A percentile compares a stretch with the other conserved stretches of the same genome.
Evolutionary conservation across 2,888 invertebrate genomes (phyloP).

Genomic region (Torymus auratus): DNA sequence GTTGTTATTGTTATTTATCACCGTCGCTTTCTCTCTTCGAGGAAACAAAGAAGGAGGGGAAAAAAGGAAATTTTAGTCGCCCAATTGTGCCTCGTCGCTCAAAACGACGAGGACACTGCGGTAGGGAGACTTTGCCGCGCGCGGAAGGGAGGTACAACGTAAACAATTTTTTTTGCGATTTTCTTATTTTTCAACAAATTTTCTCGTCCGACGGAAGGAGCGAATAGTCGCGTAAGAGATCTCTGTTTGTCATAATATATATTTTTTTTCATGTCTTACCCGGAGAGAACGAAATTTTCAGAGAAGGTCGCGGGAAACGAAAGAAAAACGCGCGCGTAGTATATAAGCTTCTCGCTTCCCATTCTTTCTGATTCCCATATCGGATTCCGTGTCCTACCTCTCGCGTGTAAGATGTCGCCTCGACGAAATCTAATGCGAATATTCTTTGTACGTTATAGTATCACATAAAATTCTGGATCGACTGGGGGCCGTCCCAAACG

Average conservation of each 20-base stretch:
- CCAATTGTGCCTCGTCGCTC: too few relatives aligned
- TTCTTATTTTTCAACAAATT: slow-evolving; percentile 25
- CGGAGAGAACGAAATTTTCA: too few relatives aligned
- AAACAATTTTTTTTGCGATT: slow-evolving; percentile 52
- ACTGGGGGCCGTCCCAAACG: slow-evolving; percentile 65
- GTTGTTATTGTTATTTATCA: too few relatives aligned
- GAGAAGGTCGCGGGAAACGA: too few relatives aligned
- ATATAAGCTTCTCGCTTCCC: too few relatives aligned
- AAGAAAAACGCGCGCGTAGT: too few relatives aligned
- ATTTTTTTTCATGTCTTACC: too few relatives aligned
- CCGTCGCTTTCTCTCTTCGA: too few relatives aligned
- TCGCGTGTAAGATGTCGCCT: slow-evolving; percentile 9
- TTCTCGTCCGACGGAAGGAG: slow-evolving; percentile 8
- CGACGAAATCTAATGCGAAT: slow-evolving; percentile 55
- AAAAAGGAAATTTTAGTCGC: background rate
- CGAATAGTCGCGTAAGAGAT: slow-evolving; percentile 35
- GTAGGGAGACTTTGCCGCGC: too few relatives aligned
- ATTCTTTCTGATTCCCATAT: too few relatives aligned
- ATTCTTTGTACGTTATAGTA: slow-evolving; percentile 74
- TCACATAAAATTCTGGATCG: slow-evolving; percentile 73
- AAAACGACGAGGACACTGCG: too few relatives aligned
- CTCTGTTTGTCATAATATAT: slow-evolving; percentile 20
- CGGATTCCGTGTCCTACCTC: background rate
- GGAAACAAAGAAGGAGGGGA: background rate
- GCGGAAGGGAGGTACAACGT: background rate